Conservation (phyloP, 2,113 vertebrate genomes). For the Pycnonotus jocosus region DNA sequence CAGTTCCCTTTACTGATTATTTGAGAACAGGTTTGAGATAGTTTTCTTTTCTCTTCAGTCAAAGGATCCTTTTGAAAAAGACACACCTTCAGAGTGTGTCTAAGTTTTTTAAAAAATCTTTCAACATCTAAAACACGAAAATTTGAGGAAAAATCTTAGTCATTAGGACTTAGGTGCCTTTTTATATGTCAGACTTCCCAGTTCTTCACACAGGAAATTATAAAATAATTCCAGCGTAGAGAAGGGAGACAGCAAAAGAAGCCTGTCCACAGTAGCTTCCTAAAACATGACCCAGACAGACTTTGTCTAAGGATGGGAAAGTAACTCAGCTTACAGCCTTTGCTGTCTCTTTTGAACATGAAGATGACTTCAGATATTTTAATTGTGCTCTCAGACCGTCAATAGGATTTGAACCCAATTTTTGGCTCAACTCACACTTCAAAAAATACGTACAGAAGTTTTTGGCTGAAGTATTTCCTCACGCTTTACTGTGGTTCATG, state of each 20-base stretch:
- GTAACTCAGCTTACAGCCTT: neutral
- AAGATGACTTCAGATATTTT: neutral
- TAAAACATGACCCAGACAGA: neutral
- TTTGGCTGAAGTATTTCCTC: neutral
- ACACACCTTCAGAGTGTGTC: neutral
- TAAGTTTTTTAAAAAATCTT: neutral
- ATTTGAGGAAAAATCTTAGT: neutral
- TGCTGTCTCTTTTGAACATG: neutral
- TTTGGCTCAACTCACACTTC: neutral
- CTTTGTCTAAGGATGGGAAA: neutral
- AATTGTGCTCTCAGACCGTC: neutral
- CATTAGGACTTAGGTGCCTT: neutral
- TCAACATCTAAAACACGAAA: constrained; percentile 19
- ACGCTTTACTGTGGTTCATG: neutral
- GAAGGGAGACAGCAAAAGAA: neutral
- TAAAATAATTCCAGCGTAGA: neutral
- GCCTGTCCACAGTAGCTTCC: neutral
- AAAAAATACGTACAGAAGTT: neutral
- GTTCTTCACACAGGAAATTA: neutral
- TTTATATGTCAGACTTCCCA: neutral
- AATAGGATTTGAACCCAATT: neutral
- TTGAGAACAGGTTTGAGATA: constrained; percentile 5
- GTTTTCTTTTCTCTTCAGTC: neutral
- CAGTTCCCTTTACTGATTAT: neutral
- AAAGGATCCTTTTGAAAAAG: neutral